Base-by-base conservation (phyloP, 2,113 vertebrate genomes). In the Orcinus orca region DNA sequence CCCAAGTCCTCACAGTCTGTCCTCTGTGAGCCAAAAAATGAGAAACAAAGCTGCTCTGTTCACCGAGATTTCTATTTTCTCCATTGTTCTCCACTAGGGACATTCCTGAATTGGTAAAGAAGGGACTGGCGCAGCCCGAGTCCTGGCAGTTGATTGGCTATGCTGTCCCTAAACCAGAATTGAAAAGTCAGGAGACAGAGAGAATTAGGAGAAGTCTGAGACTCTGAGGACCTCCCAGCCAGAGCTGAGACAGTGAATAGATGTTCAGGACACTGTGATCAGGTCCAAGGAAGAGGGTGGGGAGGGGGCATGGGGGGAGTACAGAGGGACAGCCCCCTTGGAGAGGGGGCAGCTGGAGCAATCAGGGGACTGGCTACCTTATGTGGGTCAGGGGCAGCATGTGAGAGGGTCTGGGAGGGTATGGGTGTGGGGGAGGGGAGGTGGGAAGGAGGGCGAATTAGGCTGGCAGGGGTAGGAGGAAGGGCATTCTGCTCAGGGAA, bases 41-140 rank as follows among this genome's bases (percentile, higher is more conserved):
- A 8, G 60, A 80, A 87, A 97, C 96, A 97, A 89, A 90, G 96
- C 87, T 67, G 21, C 87, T 92, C 90, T 97, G 96, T 97, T 97
- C 74, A 26, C 79, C 38, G 55, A 84, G 87, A 95, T 93, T 96
- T 90, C 94, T 67, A 6, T 63, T 86, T 87, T 44, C 58, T 63
- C 63, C 44, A 41, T 90, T 92, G 96, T 93, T 86, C 79, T 77
- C 92, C 87, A 93, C 70, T 73, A 25, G 96, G 96, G 85, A 96
- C 97, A 96, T 96, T 97, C 94, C 90, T 88, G 97, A 93, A 95
- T 82, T 33, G 58, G 87, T 79, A 44, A 88, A 79, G 80, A 33
- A 81, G 53, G 70, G 38, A 81, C 58, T 58, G 31, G 80, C 18
- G 60, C 68, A 80, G 90, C 44, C 63, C 21, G 9, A 83, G 67